Evolutionary conservation across 2,888 invertebrate genomes (phyloP).

Genomic region (Pteria penguin): DNA sequence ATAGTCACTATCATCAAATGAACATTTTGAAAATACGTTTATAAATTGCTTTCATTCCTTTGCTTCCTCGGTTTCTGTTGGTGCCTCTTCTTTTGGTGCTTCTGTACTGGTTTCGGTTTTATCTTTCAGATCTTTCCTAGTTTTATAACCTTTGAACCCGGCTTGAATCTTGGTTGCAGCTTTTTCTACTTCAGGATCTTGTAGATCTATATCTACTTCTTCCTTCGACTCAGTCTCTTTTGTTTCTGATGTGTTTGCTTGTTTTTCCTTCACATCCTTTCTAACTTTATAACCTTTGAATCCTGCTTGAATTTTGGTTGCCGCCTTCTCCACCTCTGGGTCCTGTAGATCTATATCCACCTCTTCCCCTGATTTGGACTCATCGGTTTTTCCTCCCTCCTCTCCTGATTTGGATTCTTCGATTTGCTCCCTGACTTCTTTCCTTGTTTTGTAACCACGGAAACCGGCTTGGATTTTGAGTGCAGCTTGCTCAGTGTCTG

Average conservation of each 20-base stretch:
- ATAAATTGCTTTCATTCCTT: no score
- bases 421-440: constrained; percentile 60
- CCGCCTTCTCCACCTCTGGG: constrained; percentile 66
- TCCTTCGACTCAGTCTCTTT: constrained; percentile 45
- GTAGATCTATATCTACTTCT: constrained; percentile 76
- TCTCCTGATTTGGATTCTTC: constrained; percentile 27
- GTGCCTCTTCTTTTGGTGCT: not conserved
- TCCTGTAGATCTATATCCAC: constrained; percentile 63
- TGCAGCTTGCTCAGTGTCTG: constrained; percentile 71
- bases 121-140: constrained; percentile 60
- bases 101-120: not conserved
- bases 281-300: constrained; percentile 71
- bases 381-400: not conserved
- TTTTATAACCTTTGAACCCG: constrained; percentile 71
- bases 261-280: constrained; percentile 2
- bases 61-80: no score
- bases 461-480: constrained; percentile 77
- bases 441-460: constrained; percentile 70
- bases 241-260: constrained; percentile 13
- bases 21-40: no score
- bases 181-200: constrained; percentile 75
- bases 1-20: no score
- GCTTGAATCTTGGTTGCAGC: constrained; percentile 78
- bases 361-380: constrained; percentile 42
- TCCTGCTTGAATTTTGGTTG: constrained; percentile 72